Evolutionary conservation across 2,113 vertebrate species (phyloP).

Genomic region (Numida meleagris): DNA sequence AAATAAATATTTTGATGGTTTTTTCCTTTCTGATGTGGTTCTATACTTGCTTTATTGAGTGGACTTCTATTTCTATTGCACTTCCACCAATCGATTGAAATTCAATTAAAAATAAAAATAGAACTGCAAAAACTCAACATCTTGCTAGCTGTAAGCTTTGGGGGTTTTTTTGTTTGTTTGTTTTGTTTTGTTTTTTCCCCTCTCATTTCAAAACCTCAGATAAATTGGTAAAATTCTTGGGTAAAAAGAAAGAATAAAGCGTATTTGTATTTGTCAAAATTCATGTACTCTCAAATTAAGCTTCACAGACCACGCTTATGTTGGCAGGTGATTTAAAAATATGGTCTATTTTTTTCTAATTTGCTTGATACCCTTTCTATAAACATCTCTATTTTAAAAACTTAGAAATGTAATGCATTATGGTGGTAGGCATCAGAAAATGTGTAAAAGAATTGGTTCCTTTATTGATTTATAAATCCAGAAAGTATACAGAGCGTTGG

Average conservation of each 20-base stretch:
- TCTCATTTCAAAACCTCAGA: not conserved
- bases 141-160: not conserved
- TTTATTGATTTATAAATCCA: not conserved
- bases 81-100: constrained; percentile 24
- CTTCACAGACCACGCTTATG: not conserved
- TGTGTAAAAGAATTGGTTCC: not conserved
- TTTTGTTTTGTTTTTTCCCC: not conserved
- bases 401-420: not conserved
- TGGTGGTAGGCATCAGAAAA: not conserved
- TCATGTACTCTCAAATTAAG: not conserved
- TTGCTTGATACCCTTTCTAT: not conserved
- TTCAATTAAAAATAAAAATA: constrained; percentile 53
- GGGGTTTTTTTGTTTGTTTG: not conserved
- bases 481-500: not conserved
- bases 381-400: not conserved
- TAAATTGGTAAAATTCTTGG: not conserved
- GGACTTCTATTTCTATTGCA: not conserved
- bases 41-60: not conserved
- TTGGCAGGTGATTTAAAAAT: not conserved
- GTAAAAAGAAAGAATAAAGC: not conserved
- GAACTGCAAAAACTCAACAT: not conserved
- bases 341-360: not conserved
- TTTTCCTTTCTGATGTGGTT: not conserved
- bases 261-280: constrained; percentile 3
- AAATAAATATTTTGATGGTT: not conserved